Evolutionary conservation across 2,113 vertebrate genomes (phyloP).

Genomic region (Budorcas taxicolor): DNA sequence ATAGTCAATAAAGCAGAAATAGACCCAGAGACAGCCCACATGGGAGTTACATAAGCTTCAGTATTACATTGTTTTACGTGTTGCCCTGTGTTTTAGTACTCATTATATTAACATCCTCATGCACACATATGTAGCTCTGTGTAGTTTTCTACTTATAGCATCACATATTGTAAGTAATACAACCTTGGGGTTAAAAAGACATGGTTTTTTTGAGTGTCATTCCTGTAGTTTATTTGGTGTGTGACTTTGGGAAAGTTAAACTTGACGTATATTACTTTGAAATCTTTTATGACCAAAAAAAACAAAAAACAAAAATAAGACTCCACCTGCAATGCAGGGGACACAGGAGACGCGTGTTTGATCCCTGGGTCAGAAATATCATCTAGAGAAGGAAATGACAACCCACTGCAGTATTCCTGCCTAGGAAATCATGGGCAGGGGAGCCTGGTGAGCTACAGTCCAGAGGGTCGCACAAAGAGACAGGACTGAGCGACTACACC

Average conservation of each 20-base stretch:
- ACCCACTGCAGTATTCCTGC: background rate
- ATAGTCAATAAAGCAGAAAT: background rate
- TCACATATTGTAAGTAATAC: background rate
- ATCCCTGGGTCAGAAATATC: too few species aligned
- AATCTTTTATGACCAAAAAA: background rate
- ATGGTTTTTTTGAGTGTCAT: background rate
- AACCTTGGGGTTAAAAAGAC: background rate
- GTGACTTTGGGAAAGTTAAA: background rate
- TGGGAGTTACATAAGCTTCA: background rate
- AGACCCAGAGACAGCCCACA: background rate
- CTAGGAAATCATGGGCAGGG: background rate
- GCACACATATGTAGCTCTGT: background rate
- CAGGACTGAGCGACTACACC: rapidly evolving
- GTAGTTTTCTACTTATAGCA: background rate
- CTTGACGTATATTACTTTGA: background rate
- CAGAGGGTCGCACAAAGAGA: background rate
- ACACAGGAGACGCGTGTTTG: too few species aligned
- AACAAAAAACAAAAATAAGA: too few species aligned
- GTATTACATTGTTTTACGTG: background rate
- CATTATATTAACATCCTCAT: background rate
- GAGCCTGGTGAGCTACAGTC: background rate
- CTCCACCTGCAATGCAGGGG: too few species aligned
- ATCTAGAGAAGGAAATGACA: background rate
- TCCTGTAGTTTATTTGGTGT: background rate
- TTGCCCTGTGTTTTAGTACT: background rate